Evolutionary conservation across 2,113 vertebrate species (phyloP), one percentile per base, ranked within the genome.

Genomic region (Formicarius rufipectus): DNA sequence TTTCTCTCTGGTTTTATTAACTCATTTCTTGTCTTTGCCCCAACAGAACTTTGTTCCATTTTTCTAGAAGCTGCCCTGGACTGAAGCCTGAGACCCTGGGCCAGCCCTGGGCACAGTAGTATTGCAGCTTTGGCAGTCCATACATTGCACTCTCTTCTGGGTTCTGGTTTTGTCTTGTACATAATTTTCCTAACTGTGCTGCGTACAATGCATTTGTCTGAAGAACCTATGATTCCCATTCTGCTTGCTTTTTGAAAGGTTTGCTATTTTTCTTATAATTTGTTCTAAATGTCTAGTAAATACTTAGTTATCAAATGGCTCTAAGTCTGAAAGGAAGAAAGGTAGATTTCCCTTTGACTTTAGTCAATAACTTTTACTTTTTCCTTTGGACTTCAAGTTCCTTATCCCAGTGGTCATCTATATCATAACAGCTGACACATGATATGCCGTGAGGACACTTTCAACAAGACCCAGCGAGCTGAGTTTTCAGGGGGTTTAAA

Each of bases 131-230:
- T 56, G 17, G 39, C 13, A 11, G 9, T 25, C 14, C 31, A 22
- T 25, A 1, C 6, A 42, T 44, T 39, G 42, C 12, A 4, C 21
- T 68, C 42, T 0, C 0, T 45, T 80, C 6, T 10, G 10, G 5
- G 9, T 68, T 91, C 63, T 76, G 19, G 7, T 76, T 89, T 62
- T 76, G 24, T 22, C 47, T 67, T 0, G 1, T 7, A 17, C 0
- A 7, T 49, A 19, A 28, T 64, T 87, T 91, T 84, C 63, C 13
- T 31, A 68, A 28, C 20, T 60, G 18, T 56, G 25, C 27, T 52
- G 30, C 8, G 11, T 60, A 42, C 4, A 7, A 35, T 19, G 35
- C 4, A 5, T n/a, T 72, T 72, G 6, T 66, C 56, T 90, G 71
- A 92, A 64, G 31, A 71, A 58, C 4, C 9, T 22, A 7, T 24